phyloP scores from a whole-genome alignment of 1,140 invertebrate genomes.

The Scaptomyza hsui region DNA sequence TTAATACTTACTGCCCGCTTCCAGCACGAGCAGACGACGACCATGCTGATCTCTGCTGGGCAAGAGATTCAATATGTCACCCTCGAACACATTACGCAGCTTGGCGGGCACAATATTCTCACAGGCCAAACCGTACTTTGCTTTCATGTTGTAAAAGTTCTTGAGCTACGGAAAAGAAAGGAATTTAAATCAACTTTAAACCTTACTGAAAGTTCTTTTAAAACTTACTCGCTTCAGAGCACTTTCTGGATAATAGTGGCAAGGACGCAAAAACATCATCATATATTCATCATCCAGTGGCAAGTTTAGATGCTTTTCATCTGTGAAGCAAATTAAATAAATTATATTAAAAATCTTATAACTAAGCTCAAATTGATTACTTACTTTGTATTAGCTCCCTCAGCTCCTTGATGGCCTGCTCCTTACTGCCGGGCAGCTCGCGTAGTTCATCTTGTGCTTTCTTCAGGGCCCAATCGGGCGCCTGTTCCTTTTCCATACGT shows the following conservation, averaged over 20 bases:
- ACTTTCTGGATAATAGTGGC: slow-evolving; percentile 88
- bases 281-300: slow-evolving; percentile 87
- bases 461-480: slow-evolving; percentile 84
- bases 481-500: slow-evolving; percentile 84
- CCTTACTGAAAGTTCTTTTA: background rate
- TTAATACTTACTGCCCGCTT: slow-evolving; percentile 85
- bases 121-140: slow-evolving; percentile 85
- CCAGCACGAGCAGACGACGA: slow-evolving; percentile 85
- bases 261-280: slow-evolving; percentile 87
- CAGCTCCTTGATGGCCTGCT: slow-evolving; percentile 86
- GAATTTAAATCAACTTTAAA: background rate
- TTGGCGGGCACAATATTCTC: slow-evolving; percentile 84
- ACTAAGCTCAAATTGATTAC: background rate
- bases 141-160: slow-evolving; percentile 86
- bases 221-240: slow-evolving; percentile 86
- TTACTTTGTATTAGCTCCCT: slow-evolving; percentile 84
- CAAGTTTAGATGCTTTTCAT: slow-evolving; percentile 85
- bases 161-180: slow-evolving; percentile 84
- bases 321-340: slow-evolving; percentile 53
- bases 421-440: slow-evolving; percentile 87
- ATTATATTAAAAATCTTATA: background rate
- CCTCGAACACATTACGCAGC: slow-evolving; percentile 84
- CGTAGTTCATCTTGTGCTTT: slow-evolving; percentile 88
- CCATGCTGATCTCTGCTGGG: slow-evolving; percentile 86
- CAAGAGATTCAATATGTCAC: slow-evolving; percentile 86